Percentiles rank a stretch among this genome's conserved stretches.
Conservation (phyloP, 2,888 invertebrate species). For the Tanytarsus gracilentus region DNA sequence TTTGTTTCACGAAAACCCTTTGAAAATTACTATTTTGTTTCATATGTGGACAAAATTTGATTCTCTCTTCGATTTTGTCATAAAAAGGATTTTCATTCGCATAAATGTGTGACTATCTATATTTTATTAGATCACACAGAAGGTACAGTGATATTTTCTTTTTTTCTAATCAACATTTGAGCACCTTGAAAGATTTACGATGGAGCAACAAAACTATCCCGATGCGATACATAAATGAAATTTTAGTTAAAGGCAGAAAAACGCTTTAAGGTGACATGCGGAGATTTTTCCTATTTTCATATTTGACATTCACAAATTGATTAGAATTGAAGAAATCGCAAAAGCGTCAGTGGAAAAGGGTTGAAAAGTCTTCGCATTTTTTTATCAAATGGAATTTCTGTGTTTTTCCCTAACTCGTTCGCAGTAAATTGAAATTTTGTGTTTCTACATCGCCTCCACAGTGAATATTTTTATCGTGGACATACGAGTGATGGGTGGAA, state of each 20-base stretch:
- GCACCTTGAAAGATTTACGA: conserved; percentile 23
- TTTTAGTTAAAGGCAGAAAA: too few species aligned
- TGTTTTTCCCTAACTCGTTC: conserved; percentile 15
- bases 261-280: too few species aligned
- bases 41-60: background rate
- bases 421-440: conserved; percentile 19
- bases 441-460: background rate
- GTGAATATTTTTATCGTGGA: conserved; percentile 2
- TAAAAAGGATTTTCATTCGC: conserved; percentile 18
- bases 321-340: conserved; percentile 2
- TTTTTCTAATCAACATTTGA: conserved; percentile 27
- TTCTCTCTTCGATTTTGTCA: too few species aligned
- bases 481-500: background rate
- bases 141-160: background rate
- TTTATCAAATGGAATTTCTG: conserved; percentile 25
- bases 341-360: conserved; percentile 8
- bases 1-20: background rate
- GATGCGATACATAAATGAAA: too few species aligned
- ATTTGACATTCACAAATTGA: conserved; percentile 19
- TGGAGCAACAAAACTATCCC: background rate
- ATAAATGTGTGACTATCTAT: background rate
- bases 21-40: background rate
- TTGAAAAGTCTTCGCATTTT: conserved; percentile 18
- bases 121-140: background rate
- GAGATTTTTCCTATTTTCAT: too few species aligned